These are phyloP conservation scores for Xenus cinereus DNA, from an alignment of 2,113 vertebrate species.

Conservation along the genomic window DNA sequence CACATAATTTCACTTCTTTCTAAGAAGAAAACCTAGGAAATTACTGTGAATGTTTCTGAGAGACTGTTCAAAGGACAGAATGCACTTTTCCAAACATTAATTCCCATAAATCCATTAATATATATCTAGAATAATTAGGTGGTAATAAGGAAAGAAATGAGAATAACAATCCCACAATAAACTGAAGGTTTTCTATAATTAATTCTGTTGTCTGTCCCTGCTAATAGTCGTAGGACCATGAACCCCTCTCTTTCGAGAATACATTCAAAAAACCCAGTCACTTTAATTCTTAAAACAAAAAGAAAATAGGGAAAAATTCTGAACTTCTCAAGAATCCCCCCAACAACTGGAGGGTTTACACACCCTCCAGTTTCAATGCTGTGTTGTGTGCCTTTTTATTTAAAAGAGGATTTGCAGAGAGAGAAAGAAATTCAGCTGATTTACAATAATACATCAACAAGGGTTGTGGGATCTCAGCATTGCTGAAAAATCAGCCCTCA, in stretches of 20 bases:
- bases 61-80: not conserved
- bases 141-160: not conserved
- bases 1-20: not conserved
- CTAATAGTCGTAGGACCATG: not conserved
- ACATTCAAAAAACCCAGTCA: not conserved
- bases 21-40: not conserved
- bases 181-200: not conserved
- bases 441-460: not conserved
- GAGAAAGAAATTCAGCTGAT: not conserved
- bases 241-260: not conserved
- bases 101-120: not conserved
- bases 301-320: not conserved
- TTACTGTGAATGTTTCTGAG: not conserved
- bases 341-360: not conserved
- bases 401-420: not conserved
- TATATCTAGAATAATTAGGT: not conserved
- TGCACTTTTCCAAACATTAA: not conserved
- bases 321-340: not conserved
- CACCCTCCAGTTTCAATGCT: not conserved
- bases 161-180: not conserved
- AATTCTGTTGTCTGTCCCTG: not conserved
- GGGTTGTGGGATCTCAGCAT: not conserved
- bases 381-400: not conserved
- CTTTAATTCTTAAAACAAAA: not conserved
- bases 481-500: slow-evolving; percentile 37